Evolutionary conservation across 2,113 vertebrate genomes (phyloP), one percentile per base, ranked within the genome.

Genomic region (Turnix velox): DNA sequence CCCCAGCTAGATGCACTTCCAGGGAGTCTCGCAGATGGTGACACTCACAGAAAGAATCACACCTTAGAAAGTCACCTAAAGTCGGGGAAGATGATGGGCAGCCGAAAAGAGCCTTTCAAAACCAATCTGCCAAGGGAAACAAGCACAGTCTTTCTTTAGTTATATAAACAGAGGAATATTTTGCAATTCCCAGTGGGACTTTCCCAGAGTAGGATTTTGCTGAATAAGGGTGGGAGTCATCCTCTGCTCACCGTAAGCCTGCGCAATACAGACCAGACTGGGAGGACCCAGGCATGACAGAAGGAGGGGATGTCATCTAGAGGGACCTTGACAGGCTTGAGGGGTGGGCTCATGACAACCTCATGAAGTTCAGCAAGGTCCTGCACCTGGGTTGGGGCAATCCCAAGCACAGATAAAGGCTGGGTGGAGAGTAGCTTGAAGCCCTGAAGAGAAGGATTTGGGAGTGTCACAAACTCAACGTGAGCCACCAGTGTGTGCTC

Each of bases 81-180:
- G 58, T 75, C 42, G 75, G 72, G 39, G 63, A 83, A 54, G 48
- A 4, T 1, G 71, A 90, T 30, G 86, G 68, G 91, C 18, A 2
- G 75, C 91, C 81, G 54, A 88, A 85, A 84, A 16, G 54, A 86
- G 88, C 86, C 80, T 81, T 43, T 3, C 2, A 49, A 67, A 17
- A n/a, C 63, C 57, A 0, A 3, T 9, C 76, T 74, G 93, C 93
- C 92, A 94, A 96, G 90, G 65, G 90, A 93, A 96, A 95, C 92
- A 92, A 84, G 73, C 30, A 68, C 88, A 91, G 91, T 58, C 89
- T 93, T 93, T 94, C 94, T 94, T 95, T 87, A 96, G 91, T 89
- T 48, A 2, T 91, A 96, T 57, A 96, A 96, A 94, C 93, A 91
- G 81, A 43, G 91, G 93, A 49, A 91, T 93, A 78, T 88, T 87